Conservation (phyloP, 2,113 vertebrate genomes). For the Lepisosteus osseus region DNA sequence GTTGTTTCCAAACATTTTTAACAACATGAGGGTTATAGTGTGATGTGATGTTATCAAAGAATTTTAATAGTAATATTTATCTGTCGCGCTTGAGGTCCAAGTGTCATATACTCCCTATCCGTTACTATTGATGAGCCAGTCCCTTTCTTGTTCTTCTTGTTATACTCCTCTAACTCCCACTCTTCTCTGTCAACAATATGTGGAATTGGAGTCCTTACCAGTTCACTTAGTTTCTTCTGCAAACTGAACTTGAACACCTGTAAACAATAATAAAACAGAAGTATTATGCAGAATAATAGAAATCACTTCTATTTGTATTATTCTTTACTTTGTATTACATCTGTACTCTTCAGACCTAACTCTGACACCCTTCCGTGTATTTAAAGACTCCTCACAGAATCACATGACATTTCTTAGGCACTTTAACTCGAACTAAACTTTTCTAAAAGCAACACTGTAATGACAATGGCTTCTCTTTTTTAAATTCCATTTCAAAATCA, state of each 20-base stretch:
- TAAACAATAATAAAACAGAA: slow-evolving; percentile 49
- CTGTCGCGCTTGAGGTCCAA: slow-evolving; percentile 62
- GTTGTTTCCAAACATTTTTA: slow-evolving; percentile 58
- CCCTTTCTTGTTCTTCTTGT: slow-evolving; percentile 55
- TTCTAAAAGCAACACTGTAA: neutral
- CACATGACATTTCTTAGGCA: neutral
- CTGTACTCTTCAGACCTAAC: neutral
- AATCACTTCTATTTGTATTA: slow-evolving; percentile 12
- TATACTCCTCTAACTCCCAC: slow-evolving; percentile 60
- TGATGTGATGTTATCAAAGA: slow-evolving; percentile 65
- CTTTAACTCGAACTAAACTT: neutral
- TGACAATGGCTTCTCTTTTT: neutral
- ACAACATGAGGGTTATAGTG: slow-evolving; percentile 59
- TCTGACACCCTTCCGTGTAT: neutral
- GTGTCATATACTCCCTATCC: slow-evolving; percentile 72
- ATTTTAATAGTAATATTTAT: slow-evolving; percentile 74
- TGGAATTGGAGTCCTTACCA: slow-evolving; percentile 79
- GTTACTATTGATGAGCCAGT: slow-evolving; percentile 68
- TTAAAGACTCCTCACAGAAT: neutral
- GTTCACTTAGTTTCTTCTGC: slow-evolving; percentile 87
- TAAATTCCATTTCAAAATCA: neutral
- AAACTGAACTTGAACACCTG: slow-evolving; percentile 91
- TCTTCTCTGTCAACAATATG: slow-evolving; percentile 57
- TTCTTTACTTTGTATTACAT: neutral
- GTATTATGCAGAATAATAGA: too few species aligned